Evolutionary conservation across 2,113 vertebrate species (phyloP).

Genomic region (Calonectris borealis): DNA sequence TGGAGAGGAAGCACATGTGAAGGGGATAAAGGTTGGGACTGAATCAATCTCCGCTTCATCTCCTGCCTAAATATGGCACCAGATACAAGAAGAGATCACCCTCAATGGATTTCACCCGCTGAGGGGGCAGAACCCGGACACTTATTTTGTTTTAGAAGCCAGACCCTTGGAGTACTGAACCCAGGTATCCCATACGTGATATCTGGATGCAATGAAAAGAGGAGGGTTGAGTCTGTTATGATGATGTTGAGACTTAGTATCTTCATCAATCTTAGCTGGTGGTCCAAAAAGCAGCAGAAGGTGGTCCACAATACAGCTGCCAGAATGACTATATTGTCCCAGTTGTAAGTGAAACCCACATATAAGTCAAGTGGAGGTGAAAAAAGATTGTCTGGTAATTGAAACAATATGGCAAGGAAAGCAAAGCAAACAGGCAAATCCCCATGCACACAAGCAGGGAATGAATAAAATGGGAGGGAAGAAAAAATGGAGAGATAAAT

Average conservation of each 20-base stretch:
- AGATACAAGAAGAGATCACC: background rate
- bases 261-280: background rate
- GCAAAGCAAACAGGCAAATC: constrained; percentile 24
- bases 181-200: background rate
- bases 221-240: background rate
- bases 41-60: constrained; percentile 76
- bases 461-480: background rate
- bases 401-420: constrained; percentile 19
- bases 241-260: background rate
- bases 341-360: background rate
- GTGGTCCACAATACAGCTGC: background rate
- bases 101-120: background rate
- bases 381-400: constrained; percentile 26
- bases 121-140: constrained; percentile 10
- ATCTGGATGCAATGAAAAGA: background rate
- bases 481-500: background rate
- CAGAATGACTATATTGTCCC: background rate
- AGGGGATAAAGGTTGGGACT: constrained; percentile 52
- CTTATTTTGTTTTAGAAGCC: background rate
- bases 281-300: constrained; percentile 38
- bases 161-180: background rate
- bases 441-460: background rate
- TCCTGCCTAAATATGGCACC: constrained; percentile 31
- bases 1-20: constrained; percentile 74
- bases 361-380: constrained; percentile 17